Evolutionary conservation across 2,797 vertebrate species (phyloP).

Genomic region (Phaenicophaeus curvirostris): DNA sequence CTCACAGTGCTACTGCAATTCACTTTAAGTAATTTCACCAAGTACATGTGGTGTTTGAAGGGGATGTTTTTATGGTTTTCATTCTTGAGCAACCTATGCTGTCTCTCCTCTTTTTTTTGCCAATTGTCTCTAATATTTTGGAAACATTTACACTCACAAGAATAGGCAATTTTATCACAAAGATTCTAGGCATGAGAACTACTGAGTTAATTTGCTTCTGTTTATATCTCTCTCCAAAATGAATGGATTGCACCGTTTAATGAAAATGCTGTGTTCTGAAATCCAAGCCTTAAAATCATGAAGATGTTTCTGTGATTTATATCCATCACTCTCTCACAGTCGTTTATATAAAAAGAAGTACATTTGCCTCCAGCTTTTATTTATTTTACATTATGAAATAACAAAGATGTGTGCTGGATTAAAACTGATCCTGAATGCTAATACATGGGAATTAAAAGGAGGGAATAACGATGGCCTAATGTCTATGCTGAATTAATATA

Average conservation of each 20-base stretch:
- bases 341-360: not conserved
- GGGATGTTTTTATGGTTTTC: not conserved
- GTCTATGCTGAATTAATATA: slow-evolving; percentile 39
- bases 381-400: slow-evolving; percentile 59
- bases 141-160: slow-evolving; percentile 50
- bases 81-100: slow-evolving; percentile 9
- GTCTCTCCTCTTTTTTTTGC: slow-evolving; percentile 7
- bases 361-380: slow-evolving; percentile 40
- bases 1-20: not conserved
- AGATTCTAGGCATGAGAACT: slow-evolving; percentile 57
- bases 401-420: slow-evolving; percentile 4
- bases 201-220: slow-evolving; percentile 55
- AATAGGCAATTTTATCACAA: slow-evolving; percentile 61
- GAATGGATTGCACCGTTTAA: slow-evolving; percentile 46
- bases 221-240: slow-evolving; percentile 49
- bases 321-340: slow-evolving; percentile 20
- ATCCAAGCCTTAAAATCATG: slow-evolving; percentile 54
- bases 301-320: slow-evolving; percentile 33
- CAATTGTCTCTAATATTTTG: slow-evolving; percentile 36
- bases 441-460: slow-evolving; percentile 44
- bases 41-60: not conserved
- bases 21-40: not conserved
- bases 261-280: slow-evolving; percentile 48
- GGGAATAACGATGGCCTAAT: slow-evolving; percentile 15
- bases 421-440: slow-evolving; percentile 43